Base-by-base conservation (phyloP, 2,113 vertebrate species). In the Myiagra hebetior region DNA sequence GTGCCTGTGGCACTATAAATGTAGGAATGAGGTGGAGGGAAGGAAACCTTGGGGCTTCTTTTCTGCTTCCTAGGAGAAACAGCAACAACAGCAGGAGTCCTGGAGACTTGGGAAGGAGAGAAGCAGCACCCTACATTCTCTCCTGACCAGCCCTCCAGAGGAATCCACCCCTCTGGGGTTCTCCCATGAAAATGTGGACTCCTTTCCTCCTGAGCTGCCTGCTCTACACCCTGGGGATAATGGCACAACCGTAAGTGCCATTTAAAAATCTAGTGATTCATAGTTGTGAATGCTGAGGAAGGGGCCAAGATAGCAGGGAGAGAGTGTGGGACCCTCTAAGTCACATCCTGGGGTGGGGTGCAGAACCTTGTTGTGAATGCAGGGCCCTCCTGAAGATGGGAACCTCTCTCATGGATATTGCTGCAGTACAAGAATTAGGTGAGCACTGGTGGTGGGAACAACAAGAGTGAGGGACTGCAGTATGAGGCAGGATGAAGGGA, bases 231-330 rank as follows among this genome's bases (percentile, higher is more conserved):
- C 18, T 96, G 64, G 24, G 64, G 39, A 87, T 72, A 75, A 39
- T 37, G 37, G 93, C 93, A 92, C 68, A 94, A 84, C 96, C 85
- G 93, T 97, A 93, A 97, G 96, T 56, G 59, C 22, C n/a, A 7
- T 60, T 80, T 47, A 39, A 86, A 88, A 49, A 55, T 23, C 27
- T 70, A 22, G 7, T 64, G 27, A n/a, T 26, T 46, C 26, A 30
- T 39, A 74, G 27, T 6, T 70, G 31, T 91, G 79, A 49, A 52
- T 81, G 44, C 41, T 78, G 76, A 91, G 47, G 35, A 39, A 87
- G 63, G 62, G 69, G 24, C 16, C 62, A 80, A 52, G 63, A 20
- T 10, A 85, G 24, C 30, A 33, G 35, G 42, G 42, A 82, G 18
- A 60, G 41, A 63, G 11, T 0, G 2, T 59, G 63, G 50, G 55